These are phyloP conservation scores for Rhea pennata DNA, from an alignment of 2,113 vertebrate species.

Conservation along the genomic window DNA sequence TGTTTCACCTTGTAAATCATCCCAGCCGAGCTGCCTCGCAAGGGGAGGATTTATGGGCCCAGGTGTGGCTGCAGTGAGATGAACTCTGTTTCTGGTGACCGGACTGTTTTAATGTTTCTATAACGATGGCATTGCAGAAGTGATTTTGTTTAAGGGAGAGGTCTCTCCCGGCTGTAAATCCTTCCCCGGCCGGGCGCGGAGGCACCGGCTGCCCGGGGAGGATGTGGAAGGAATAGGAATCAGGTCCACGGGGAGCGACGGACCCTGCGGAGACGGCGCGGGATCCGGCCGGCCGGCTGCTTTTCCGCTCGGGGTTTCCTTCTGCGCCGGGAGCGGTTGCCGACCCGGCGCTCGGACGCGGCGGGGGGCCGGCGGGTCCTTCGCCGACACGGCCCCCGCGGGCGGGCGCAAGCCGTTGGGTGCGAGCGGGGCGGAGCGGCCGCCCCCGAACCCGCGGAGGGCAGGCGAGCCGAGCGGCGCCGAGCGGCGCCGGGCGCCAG, in stretches of 20 bases:
- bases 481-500: no score
- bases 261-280: rapidly evolving
- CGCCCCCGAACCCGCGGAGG: no score
- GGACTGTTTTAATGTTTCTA: slow-evolving; percentile 2
- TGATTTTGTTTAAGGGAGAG: neutral
- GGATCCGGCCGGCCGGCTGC: rapidly evolving
- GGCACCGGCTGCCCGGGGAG: neutral
- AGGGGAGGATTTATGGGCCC: slow-evolving; percentile 52
- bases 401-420: no score
- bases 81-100: neutral
- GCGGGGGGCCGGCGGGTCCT: no score
- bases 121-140: neutral
- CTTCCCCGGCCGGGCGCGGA: neutral
- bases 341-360: no score
- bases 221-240: neutral
- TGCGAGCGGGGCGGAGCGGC: no score
- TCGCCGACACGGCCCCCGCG: no score
- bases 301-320: rapidly evolving
- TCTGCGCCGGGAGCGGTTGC: neutral
- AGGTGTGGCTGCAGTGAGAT: neutral
- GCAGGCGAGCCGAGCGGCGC: no score
- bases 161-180: neutral
- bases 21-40: neutral
- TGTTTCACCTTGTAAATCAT: slow-evolving; percentile 46
- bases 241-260: rapidly evolving